Evolutionary conservation across 1,140 invertebrate species (phyloP).

Genomic region (Tenebrio molitor): DNA sequence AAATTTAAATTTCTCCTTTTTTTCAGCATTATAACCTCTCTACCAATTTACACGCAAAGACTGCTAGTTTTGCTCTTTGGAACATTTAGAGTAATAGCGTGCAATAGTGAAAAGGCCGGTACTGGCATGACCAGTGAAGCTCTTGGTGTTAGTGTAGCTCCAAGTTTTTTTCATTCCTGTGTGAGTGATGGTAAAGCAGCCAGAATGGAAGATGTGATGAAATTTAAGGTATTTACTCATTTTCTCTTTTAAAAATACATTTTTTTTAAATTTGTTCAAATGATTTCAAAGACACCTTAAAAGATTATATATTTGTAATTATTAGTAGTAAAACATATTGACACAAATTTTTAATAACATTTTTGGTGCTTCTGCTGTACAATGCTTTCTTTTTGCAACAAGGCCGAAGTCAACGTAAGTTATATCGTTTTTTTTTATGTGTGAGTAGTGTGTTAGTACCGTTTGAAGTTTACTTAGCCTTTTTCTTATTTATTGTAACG

Average conservation of each 20-base stretch:
- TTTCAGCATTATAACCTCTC: slow-evolving; percentile 87
- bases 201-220: slow-evolving; percentile 94
- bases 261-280: no score
- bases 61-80: slow-evolving; percentile 96
- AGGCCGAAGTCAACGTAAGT: slow-evolving; percentile 72
- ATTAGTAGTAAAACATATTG: no score
- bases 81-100: slow-evolving; percentile 96
- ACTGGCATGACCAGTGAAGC: slow-evolving; percentile 98
- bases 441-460: background rate
- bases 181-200: slow-evolving; percentile 94
- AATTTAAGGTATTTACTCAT: slow-evolving; percentile 81
- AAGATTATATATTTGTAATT: no score
- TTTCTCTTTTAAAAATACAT: slow-evolving; percentile 33
- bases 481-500: no score
- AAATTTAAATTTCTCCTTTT: no score
- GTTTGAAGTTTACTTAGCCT: no score
- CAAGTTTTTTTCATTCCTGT: slow-evolving; percentile 98
- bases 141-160: slow-evolving; percentile 94
- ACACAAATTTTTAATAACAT: slow-evolving; percentile 29
- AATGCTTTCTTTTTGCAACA: slow-evolving; percentile 66
- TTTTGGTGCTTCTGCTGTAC: slow-evolving; percentile 64
- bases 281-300: no score
- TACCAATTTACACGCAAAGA: slow-evolving; percentile 92
- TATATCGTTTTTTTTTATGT: slow-evolving; percentile 41
- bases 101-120: slow-evolving; percentile 88